phyloP scores from a whole-genome alignment of 1,140 invertebrate species.

The Drosophila melanica region DNA sequence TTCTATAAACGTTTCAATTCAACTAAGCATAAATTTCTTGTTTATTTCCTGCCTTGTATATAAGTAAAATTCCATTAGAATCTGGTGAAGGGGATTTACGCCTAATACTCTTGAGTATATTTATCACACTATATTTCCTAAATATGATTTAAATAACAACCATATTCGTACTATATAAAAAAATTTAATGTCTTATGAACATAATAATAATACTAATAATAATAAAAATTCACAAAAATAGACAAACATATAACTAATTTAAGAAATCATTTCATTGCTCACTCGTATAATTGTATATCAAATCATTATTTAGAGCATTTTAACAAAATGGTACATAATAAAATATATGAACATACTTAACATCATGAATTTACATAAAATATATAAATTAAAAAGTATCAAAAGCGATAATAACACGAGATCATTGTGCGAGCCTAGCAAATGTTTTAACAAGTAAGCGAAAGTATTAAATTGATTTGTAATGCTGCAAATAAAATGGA shows the following conservation, averaged over 20 bases:
- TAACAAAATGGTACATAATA: neutral
- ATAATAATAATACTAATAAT: neutral
- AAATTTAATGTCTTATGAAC: neutral
- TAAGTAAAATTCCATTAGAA: constrained; percentile 6
- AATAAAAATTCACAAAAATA: neutral
- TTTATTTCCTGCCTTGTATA: constrained; percentile 10
- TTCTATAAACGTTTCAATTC: neutral
- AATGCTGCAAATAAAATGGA: constrained; percentile 33
- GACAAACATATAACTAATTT: neutral
- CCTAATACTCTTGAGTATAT: constrained; percentile 15
- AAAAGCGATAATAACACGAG: neutral
- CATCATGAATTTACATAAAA: constrained; percentile 6
- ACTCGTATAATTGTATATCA: neutral
- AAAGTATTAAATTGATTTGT: constrained; percentile 69
- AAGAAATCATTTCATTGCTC: constrained; percentile 12
- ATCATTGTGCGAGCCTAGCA: constrained; percentile 27
- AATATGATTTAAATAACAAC: neutral
- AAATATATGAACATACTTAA: constrained; percentile 6
- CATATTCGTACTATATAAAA: neutral
- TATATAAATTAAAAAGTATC: neutral
- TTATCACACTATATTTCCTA: constrained; percentile 17
- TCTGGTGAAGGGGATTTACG: constrained; percentile 27
- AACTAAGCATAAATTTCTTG: neutral
- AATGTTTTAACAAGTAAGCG: constrained; percentile 40
- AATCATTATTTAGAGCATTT: constrained; percentile 13